A percentile compares a stretch with the other conserved stretches of the same genome.
phyloP scores from a whole-genome alignment of 1,140 invertebrate species.

The Diachasmimorpha longicaudata region DNA sequence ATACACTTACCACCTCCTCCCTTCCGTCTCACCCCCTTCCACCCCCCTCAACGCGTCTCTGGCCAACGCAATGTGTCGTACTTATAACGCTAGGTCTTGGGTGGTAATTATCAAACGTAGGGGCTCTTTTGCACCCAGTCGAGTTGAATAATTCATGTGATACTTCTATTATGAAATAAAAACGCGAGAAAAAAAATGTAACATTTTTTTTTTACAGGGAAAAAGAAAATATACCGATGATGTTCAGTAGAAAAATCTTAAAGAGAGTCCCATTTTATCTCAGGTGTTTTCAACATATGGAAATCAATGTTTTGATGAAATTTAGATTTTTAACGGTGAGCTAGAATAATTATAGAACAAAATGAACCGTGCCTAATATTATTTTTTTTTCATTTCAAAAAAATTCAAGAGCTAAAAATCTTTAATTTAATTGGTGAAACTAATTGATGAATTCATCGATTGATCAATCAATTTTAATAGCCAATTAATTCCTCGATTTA shows the following conservation, averaged over 20 bases:
- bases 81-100: neutral
- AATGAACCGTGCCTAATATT: no score
- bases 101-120: neutral
- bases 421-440: neutral
- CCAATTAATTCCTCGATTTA: no score
- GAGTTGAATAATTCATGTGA: neutral
- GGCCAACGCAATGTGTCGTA: neutral
- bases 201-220: neutral
- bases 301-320: neutral
- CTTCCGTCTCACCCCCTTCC: neutral
- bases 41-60: no score
- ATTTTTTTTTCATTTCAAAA: neutral
- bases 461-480: no score
- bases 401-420: neutral
- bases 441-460: no score
- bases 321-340: neutral
- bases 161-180: neutral
- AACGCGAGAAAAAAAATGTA: neutral
- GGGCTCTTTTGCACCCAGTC: neutral
- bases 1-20: neutral
- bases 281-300: no score
- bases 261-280: no score
- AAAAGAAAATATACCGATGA: no score
- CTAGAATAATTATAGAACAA: neutral
- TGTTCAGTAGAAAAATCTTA: no score